Conservation (phyloP, 1,140 invertebrate species). For the Brachionus rotundiformis region DNA sequence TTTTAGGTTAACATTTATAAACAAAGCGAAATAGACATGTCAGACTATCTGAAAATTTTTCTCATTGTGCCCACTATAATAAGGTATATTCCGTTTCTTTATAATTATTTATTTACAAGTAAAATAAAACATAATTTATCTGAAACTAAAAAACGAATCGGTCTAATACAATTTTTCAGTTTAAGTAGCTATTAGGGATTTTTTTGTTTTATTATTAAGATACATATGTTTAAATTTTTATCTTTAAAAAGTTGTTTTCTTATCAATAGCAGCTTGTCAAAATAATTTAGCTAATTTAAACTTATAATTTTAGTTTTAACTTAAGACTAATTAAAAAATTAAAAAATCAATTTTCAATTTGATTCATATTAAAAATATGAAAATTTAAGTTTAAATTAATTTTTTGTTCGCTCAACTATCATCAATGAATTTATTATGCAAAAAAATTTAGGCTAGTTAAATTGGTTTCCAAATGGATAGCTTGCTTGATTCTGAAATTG, state of each 20-base stretch:
- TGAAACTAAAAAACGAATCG: not conserved
- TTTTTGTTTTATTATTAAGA: not conserved
- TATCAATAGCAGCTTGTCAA: too few species aligned
- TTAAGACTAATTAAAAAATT: not conserved
- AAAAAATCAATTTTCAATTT: not conserved
- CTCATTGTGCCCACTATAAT: not conserved
- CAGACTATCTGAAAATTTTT: not conserved
- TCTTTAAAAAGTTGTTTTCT: too few species aligned
- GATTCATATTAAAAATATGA: not conserved
- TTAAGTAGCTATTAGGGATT: too few species aligned
- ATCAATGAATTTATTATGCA: not conserved
- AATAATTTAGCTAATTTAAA: too few species aligned
- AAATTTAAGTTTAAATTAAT: not conserved
- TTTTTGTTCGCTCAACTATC: not conserved
- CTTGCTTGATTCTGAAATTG: not conserved
- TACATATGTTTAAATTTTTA: not conserved
- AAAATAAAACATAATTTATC: not conserved
- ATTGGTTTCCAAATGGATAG: slow-evolving; percentile 2
- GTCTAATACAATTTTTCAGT: not conserved
- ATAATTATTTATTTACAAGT: not conserved
- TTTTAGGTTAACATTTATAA: not conserved
- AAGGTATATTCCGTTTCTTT: not conserved
- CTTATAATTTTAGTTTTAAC: too few species aligned
- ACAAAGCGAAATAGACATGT: not conserved
- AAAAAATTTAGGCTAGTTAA: not conserved